These are phyloP conservation scores for Erebia epiphron DNA, from an alignment of 2,888 invertebrate genomes.

Conservation along the genomic window DNA sequence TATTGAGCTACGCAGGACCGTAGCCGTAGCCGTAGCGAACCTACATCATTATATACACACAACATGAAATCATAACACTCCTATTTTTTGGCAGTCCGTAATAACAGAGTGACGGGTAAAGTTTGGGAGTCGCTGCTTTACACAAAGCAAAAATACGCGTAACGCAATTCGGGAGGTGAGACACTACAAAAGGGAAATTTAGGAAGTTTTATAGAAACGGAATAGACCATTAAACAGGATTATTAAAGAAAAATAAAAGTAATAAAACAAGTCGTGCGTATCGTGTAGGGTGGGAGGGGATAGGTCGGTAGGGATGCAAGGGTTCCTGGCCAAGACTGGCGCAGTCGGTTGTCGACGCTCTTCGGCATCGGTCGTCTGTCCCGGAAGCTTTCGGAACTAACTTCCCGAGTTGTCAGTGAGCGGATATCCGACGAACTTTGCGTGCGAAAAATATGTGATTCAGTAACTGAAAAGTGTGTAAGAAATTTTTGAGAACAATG, in stretches of 20 bases:
- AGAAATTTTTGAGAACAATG: constrained; percentile 43
- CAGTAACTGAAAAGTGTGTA: not conserved
- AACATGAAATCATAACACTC: too few species aligned
- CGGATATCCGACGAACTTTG: constrained; percentile 36
- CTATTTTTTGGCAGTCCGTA: not conserved
- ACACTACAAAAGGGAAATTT: constrained; percentile 55
- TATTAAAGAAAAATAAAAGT: constrained; percentile 79
- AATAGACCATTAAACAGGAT: constrained; percentile 75
- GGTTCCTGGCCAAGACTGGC: constrained; percentile 39
- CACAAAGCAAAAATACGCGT: constrained; percentile 2
- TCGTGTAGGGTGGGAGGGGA: constrained; percentile 46
- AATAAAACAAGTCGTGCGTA: constrained; percentile 72
- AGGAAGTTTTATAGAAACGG: constrained; percentile 67
- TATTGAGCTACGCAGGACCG: too few species aligned
- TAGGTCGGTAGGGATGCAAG: constrained; percentile 52
- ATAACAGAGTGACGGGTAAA: not conserved
- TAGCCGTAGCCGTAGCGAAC: too few species aligned
- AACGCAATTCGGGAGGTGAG: constrained; percentile 5
- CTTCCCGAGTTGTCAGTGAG: constrained; percentile 39
- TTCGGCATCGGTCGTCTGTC: constrained; percentile 42
- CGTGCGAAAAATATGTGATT: not conserved
- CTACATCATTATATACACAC: too few species aligned
- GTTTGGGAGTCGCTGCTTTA: not conserved
- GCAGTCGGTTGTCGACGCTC: constrained; percentile 63
- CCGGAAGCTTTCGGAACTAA: constrained; percentile 44